Evolutionary conservation across 2,888 invertebrate genomes (phyloP), one percentile per base, ranked within the genome.

Genomic region (Carcina quercana): DNA sequence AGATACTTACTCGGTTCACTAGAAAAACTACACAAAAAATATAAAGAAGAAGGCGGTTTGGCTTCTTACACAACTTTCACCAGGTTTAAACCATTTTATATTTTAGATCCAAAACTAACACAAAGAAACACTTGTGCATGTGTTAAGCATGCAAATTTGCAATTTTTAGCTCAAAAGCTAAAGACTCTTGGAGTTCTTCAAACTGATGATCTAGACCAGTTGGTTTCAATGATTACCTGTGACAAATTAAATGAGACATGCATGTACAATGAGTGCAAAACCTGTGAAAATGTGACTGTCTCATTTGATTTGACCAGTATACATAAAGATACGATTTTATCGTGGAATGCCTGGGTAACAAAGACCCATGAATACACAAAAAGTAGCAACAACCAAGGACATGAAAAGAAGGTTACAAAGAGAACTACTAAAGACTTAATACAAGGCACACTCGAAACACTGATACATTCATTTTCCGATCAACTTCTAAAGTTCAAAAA

Each of bases 11-110:
- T 35, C 11, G 40, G 42, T 22, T 31, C 40, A 14, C 25, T 37
- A 24, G 28, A 38, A 30, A 40, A 38, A 33, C 36, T 50, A 20
- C 34, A 44, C 33, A 36, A 30, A 28, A 47, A 45, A 35, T 50
- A 40, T 32, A 39, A 28, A 25, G 13, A 8, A 13, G 42, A 43
- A 32, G 43, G 40, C 12, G 43, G 43, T 28, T 39, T 36, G 36
- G 32, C 28, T 25, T 42, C 42, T 21, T 38, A 36, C 19, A 15
- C 34, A 20, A 41, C 40, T 25, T 47, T 50, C 35, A 37, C 34
- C 35, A 35, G 37, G 17, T 42, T 38, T 30, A 42, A 42, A 29
- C 45, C 47, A 13, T 46, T 46, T 27, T 46, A 42, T 33, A 39
- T 50, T 14, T 24, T 46, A 28, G 26, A 24, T 21, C 45, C 47